phyloP scores from a whole-genome alignment of 2,888 invertebrate genomes.

The Hartigia nigra region DNA sequence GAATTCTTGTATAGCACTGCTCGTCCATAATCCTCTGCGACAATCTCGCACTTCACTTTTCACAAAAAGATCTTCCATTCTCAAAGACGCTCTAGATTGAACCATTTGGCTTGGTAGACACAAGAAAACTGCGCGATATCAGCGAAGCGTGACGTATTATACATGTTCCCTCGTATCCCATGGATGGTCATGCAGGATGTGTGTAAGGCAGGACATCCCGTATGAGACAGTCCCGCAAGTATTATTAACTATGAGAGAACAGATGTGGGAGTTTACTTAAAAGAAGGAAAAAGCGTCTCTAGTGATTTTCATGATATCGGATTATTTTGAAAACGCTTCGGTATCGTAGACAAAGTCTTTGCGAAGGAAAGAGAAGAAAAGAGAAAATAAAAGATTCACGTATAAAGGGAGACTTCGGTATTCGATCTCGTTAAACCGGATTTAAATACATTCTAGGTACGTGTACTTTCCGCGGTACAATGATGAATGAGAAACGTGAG shows the following conservation, averaged over 20 bases:
- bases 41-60: neutral
- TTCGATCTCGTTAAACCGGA: slow-evolving; percentile 15
- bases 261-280: neutral
- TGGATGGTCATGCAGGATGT: slow-evolving; percentile 41
- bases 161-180: slow-evolving; percentile 12
- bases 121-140: slow-evolving; percentile 21
- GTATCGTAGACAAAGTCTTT: neutral
- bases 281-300: neutral
- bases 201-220: slow-evolving; percentile 50
- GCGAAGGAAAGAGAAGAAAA: neutral
- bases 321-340: neutral
- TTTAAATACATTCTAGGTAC: slow-evolving; percentile 8
- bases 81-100: neutral
- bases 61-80: neutral
- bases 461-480: neutral
- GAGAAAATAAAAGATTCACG: neutral
- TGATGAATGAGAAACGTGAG: slow-evolving; percentile 11
- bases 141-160: slow-evolving; percentile 40
- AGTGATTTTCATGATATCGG: neutral
- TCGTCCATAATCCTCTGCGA: neutral
- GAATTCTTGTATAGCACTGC: slow-evolving; percentile 18
- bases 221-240: slow-evolving; percentile 39
- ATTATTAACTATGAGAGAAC: neutral
- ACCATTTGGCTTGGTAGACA: neutral
- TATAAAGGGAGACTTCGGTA: neutral